phyloP scores from a whole-genome alignment of 2,113 vertebrate genomes.

The Chinchilla lanigera region DNA sequence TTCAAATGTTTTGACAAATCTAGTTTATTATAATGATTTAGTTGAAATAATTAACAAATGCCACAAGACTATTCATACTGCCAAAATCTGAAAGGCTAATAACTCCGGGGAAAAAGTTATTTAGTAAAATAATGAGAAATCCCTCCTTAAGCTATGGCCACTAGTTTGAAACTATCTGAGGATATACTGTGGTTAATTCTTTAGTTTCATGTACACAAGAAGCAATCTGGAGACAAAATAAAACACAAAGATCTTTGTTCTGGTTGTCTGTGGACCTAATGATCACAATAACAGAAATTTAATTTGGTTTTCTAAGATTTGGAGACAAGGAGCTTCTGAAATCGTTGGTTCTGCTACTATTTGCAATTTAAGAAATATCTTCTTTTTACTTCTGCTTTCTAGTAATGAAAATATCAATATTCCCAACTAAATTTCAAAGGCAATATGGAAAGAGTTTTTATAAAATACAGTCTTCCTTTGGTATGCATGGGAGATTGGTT shows the following conservation, averaged over 20 bases:
- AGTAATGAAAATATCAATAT: not conserved
- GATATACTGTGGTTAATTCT: not conserved
- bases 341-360: not conserved
- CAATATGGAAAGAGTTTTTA: not conserved
- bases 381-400: not conserved
- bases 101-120: conserved; percentile 11
- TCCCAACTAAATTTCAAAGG: conserved; percentile 6
- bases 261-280: not conserved
- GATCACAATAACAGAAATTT: not conserved
- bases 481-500: not conserved
- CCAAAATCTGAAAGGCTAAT: conserved; percentile 45
- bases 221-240: not conserved
- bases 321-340: not conserved
- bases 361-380: not conserved
- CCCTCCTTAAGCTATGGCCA: not conserved
- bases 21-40: conserved; percentile 7
- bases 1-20: conserved; percentile 29
- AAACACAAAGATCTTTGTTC: conserved; percentile 1
- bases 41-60: conserved; percentile 51
- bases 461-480: not conserved
- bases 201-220: conserved; percentile 27
- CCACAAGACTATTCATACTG: conserved; percentile 6
- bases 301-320: not conserved
- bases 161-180: not conserved
- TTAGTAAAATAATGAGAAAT: conserved; percentile 37